Evolutionary conservation across 2,113 vertebrate species (phyloP).

Genomic region (Penelope pileata): DNA sequence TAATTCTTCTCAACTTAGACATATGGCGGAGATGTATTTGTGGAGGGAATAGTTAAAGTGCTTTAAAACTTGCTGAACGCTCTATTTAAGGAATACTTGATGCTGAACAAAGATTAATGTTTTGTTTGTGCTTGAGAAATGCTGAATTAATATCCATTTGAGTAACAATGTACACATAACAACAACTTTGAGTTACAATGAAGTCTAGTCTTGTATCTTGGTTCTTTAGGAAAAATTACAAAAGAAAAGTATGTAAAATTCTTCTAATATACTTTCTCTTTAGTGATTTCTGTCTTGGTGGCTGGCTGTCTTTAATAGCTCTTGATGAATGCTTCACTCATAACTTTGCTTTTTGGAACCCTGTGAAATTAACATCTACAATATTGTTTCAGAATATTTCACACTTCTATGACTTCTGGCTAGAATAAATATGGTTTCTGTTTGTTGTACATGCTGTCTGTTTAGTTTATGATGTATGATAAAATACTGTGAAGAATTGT

Average conservation of each 20-base stretch:
- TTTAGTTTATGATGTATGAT: neutral
- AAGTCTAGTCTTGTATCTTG: neutral
- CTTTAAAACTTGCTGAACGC: slow-evolving; percentile 22
- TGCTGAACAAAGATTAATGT: neutral
- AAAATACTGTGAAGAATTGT: neutral
- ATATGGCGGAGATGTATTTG: neutral
- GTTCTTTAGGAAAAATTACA: neutral
- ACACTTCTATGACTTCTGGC: neutral
- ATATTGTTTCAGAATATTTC: neutral
- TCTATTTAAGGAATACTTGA: neutral
- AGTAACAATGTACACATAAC: neutral
- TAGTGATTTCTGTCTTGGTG: neutral
- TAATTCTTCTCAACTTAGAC: neutral
- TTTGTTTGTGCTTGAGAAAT: neutral
- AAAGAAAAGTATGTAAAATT: neutral
- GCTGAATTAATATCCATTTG: neutral
- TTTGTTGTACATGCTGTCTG: fast-evolving
- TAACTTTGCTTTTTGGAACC: neutral
- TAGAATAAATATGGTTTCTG: neutral
- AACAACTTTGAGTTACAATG: neutral
- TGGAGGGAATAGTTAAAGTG: neutral
- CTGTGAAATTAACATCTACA: neutral
- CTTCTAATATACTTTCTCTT: neutral
- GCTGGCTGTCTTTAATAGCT: neutral
- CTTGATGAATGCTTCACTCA: neutral